Evolutionary conservation across 2,113 vertebrate species (phyloP), one percentile per base, ranked within the genome.

Genomic region (Gasterosteus nipponicus): DNA sequence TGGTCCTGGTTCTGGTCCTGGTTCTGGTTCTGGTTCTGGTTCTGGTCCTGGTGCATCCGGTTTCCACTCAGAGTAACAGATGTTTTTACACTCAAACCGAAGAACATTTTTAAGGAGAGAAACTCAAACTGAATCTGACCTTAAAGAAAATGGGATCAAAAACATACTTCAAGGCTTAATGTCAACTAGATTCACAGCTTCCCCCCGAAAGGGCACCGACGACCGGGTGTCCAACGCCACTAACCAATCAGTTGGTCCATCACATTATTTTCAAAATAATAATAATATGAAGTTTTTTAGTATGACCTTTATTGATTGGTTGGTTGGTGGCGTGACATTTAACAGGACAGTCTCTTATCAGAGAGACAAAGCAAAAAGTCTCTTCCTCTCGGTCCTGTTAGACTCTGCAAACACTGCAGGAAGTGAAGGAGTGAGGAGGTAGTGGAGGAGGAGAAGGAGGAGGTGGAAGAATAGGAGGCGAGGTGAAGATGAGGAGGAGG

Each of bases 171-270:
- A 73, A 86, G 76, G 54, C 78, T 71, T 62, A 75, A 73, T 57
- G 62, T 78, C 41, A 73, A 60, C 75, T 74, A 58, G 65, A 61
- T 83, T 89, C 82, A 89, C 87, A 87, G 82, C 72, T 78, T 86
- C 75, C 78, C 22, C 22, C 22, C 22, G 22, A 26, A 26, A 26
- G 22, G 22, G 22, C 22, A 26, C 22, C 22, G 22, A 26, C 22
- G 22, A 1, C 22, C 22, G 22, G 22, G 22, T 26, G 22, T 19
- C 60, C 18, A 29, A 22, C 6, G 10, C 54, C 44, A n/a, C 31
- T 41, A n/a, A 73, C 54, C 64, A 57, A 57, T 81, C 70, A 72
- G 56, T 42, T 62, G 54, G 26, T 33, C 6, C n/a, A 47, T 62
- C 12, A 54, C 60, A 47, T 10, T 26, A 54, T 26, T 54, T 54